Evolutionary conservation across 35 echinoderm and acorn worm genomes (phyloP), one percentile per base, ranked within the genome.

Genomic region (Stichopus chloronotus): DNA sequence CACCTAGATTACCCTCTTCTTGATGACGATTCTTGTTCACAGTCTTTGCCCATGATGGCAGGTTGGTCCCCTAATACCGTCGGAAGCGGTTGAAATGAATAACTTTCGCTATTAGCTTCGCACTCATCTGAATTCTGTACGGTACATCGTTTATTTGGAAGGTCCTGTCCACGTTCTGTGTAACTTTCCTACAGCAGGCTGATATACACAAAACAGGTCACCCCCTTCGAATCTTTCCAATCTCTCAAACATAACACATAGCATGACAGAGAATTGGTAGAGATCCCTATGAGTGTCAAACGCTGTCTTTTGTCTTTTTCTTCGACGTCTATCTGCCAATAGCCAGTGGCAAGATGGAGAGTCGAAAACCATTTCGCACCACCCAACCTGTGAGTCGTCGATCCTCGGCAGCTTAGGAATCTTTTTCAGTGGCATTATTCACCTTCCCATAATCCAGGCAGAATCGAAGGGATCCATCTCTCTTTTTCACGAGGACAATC

Each of bases 401-500:
- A 80, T 78, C 5, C 54, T 25, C 7, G 90, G 90, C 16, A 79
- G 30, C 55, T 55, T 92, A 58, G 21, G 71, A 54, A 56, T 92
- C 90, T 22, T 79, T 57, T 12, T 53, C 56, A 20, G 90, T 92
- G 19, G 55, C 55, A 20, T 78, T 43, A 58, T 80, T 92, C 7
- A 92, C 55, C 7, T n/a, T 22, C 16, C 87, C 12, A 88, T 94
- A 94, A 56, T 91, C 88, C 4, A 91, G 53, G 57, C 93, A 94
- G 84, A 84, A 94, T 4, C 93, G 21, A 59, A 19, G 25, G 5
- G 87, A 85, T 19, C 59, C 78, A 85, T 94, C 93, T 52, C 91
- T 94, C 90, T 92, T 95, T 16, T 1, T 3, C 30, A 43, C 30
- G 30, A 94, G 14, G 4, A 94, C 88, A 20, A 94, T 74, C 12